Conservation (phyloP, 1,140 invertebrate genomes). For the Periplaneta americana region DNA sequence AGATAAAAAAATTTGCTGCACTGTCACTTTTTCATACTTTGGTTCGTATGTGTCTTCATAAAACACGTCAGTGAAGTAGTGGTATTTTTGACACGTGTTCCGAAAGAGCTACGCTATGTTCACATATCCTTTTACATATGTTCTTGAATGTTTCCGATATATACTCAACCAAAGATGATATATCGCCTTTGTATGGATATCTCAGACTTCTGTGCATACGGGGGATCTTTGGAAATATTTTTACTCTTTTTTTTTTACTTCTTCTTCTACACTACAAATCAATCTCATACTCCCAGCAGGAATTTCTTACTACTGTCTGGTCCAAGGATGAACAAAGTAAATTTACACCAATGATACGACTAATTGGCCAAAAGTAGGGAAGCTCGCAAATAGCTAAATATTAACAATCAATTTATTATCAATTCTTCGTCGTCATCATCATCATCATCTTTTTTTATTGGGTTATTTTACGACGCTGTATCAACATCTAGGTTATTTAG, state of each 20-base stretch:
- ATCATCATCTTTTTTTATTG: too few relatives aligned
- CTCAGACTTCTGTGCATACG: not conserved
- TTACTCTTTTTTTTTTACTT: not conserved
- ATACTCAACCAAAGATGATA: not conserved
- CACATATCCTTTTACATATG: not conserved
- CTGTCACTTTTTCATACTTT: too few relatives aligned
- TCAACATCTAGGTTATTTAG: too few relatives aligned
- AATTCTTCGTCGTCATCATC: too few relatives aligned
- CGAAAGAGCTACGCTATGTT: not conserved
- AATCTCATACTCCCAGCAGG: not conserved
- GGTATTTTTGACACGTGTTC: not conserved
- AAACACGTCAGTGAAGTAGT: too few relatives aligned
- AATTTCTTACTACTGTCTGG: not conserved
- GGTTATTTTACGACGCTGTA: too few relatives aligned
- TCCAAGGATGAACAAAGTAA: not conserved
- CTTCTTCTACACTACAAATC: not conserved
- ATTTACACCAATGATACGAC: not conserved
- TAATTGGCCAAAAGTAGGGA: too few relatives aligned
- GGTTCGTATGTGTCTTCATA: too few relatives aligned
- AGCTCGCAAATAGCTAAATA: too few relatives aligned
- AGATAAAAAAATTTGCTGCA: too few relatives aligned
- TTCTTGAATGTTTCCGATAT: not conserved
- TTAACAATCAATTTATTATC: too few relatives aligned
- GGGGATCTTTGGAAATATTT: not conserved
- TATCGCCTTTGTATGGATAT: not conserved